Evolutionary conservation across 2,888 invertebrate species (phyloP).

Genomic region (Lasioglossum zephyrum): DNA sequence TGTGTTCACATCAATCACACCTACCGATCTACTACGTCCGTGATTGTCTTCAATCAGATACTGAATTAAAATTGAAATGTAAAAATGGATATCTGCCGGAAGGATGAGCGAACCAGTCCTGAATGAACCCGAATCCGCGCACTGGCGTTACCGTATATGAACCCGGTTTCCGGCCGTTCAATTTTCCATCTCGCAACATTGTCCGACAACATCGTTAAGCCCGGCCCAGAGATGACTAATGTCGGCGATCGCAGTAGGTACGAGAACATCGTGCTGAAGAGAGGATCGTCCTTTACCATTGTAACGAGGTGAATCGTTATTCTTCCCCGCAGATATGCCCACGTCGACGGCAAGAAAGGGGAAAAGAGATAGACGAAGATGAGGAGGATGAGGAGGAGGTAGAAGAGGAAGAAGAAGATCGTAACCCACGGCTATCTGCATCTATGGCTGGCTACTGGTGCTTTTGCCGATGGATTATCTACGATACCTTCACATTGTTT

Average conservation of each 20-base stretch:
- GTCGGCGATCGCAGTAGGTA: constrained; percentile 59
- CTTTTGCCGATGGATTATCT: constrained; percentile 60
- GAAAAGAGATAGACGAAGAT: not conserved
- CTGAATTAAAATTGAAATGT: not conserved
- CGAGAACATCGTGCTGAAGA: constrained; percentile 54
- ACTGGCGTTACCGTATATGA: not conserved
- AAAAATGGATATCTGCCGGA: not conserved
- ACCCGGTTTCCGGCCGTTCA: not conserved
- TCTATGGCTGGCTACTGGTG: constrained; percentile 72
- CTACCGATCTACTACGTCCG: not conserved
- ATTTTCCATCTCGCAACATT: constrained; percentile 22
- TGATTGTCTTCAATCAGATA: not conserved
- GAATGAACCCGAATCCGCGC: not conserved
- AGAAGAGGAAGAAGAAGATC: constrained; percentile 40
- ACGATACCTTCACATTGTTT: constrained; percentile 39
- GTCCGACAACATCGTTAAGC: constrained; percentile 61
- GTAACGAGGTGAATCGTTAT: constrained; percentile 74
- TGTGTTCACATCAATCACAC: not conserved
- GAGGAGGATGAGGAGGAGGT: not conserved
- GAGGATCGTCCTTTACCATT: constrained; percentile 60
- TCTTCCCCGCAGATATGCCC: constrained; percentile 51
- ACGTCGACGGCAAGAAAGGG: not conserved
- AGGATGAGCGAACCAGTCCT: not conserved
- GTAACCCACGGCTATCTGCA: constrained; percentile 72
- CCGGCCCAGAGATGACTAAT: constrained; percentile 67